phyloP scores from a whole-genome alignment of 2,797 vertebrate genomes.

The Enteromius viviparus region DNA sequence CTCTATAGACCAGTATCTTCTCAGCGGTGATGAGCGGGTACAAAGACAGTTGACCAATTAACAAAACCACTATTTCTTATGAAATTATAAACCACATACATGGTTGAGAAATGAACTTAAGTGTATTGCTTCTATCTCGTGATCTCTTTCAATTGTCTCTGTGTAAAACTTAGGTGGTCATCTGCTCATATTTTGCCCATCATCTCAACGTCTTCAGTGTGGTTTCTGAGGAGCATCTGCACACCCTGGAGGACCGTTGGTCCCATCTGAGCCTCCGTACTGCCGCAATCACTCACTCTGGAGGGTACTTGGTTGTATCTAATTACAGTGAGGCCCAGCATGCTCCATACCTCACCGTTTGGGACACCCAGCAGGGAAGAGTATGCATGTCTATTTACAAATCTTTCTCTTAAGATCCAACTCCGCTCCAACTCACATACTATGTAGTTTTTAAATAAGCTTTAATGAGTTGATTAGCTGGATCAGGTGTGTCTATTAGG shows the following conservation, averaged over 20 bases:
- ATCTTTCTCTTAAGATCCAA: no score
- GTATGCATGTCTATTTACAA: conserved; percentile 7
- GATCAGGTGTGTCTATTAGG: no score
- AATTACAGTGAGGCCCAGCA: conserved; percentile 67
- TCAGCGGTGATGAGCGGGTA: conserved; percentile 75
- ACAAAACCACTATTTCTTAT: background rate
- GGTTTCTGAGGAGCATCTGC: conserved; percentile 64
- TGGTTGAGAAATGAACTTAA: background rate
- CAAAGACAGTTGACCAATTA: background rate
- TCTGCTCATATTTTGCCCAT: conserved; percentile 70
- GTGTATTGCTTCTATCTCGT: background rate
- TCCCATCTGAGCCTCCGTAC: conserved; percentile 69
- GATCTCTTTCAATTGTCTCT: conserved; percentile 11
- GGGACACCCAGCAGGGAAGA: conserved; percentile 66
- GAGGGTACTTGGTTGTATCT: conserved; percentile 67
- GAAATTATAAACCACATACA: background rate
- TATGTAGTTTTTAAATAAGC: no score
- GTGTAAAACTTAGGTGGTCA: conserved; percentile 59
- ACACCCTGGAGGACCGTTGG: conserved; percentile 65
- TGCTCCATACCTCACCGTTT: conserved; percentile 65
- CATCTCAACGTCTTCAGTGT: conserved; percentile 70
- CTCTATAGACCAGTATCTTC: conserved; percentile 70
- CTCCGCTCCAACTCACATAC: no score
- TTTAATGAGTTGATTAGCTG: no score
- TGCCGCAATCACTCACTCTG: conserved; percentile 64